Conservation (phyloP, 2,888 invertebrate species). For the Drosophila melanosoma region DNA sequence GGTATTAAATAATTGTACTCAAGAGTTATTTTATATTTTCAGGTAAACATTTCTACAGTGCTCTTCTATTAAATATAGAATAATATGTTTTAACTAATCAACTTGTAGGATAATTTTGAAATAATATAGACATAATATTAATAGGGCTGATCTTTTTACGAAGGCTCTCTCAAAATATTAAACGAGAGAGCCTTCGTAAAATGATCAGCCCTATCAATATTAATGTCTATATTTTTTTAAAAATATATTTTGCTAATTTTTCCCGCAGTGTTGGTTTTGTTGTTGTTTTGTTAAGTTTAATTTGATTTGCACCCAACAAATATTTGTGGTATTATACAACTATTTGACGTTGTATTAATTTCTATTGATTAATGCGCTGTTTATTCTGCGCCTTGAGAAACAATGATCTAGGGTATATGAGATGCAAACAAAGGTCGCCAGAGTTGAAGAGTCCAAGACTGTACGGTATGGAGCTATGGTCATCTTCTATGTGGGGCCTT, state of each 20-base stretch:
- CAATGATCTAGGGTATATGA: slow-evolving; percentile 49
- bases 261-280: slow-evolving; percentile 11
- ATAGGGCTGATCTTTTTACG: no score
- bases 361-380: slow-evolving; percentile 76
- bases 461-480: slow-evolving; percentile 13
- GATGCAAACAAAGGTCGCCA: slow-evolving; percentile 41
- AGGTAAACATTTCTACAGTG: background rate
- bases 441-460: slow-evolving; percentile 12
- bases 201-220: slow-evolving; percentile 16
- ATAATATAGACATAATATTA: no score
- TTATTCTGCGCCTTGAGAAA: slow-evolving; percentile 71
- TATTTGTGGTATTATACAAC: slow-evolving; percentile 65
- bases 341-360: slow-evolving; percentile 75
- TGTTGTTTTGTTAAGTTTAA: slow-evolving; percentile 46
- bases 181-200: slow-evolving; percentile 11
- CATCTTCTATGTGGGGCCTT: slow-evolving; percentile 56
- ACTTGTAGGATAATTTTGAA: background rate
- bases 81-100: background rate
- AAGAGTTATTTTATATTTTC: fast-evolving
- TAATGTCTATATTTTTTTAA: slow-evolving; percentile 20
- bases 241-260: slow-evolving; percentile 34
- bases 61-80: background rate
- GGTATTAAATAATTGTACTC: background rate
- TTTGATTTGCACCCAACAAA: slow-evolving; percentile 66
- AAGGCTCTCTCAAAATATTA: no score